Base-by-base conservation (phyloP, 2,888 invertebrate species). In the Steinernema hermaphroditum region DNA sequence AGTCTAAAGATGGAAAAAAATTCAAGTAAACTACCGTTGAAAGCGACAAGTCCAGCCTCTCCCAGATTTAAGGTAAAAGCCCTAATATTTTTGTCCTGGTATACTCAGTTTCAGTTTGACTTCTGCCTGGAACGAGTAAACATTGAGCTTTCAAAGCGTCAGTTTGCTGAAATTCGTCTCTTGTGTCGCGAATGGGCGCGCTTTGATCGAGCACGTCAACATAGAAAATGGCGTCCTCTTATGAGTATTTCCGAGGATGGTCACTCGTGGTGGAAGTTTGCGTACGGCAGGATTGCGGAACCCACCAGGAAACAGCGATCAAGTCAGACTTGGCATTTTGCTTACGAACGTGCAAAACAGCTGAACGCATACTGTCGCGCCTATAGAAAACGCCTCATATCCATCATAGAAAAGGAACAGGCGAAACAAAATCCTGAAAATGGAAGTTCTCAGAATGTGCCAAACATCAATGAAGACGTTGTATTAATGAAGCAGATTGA, bases 1-100 rank as follows among this genome's bases (percentile, higher is more conserved):
- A 91, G 91, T 85, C 94, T 95, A 32, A 92, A 93, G 85, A 91
- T 96, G 84, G 93, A 93, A 80, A 91, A 94, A 83, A 94, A 96
- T 88, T 91, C 93, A 80, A 92, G 92, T 77, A 92, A 92, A 86
- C 91, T 92, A 84, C 94, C 96, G n/a, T 90, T 97, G 78, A 90
- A 94, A 37, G 37, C 12, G 75, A 90, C 91, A 2, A 16, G 34
- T 76, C 89, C 91, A 73, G 91, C 91, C 70, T 74, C 79, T n/a
- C 96, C 96, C 19, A 90, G 96, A 77, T 91, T 96, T 74, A 83
- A 83, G 78, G 82, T 82, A 37, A 46, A 46, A n/a, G 46, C 16
- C 9, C n/a, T n/a, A n/a, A n/a, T n/a, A n/a, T n/a, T n/a, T n/a
- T n/a, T n/a, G n/a, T n/a, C n/a, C n/a, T n/a, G n/a, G n/a, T 1